A percentile compares a stretch with the other conserved stretches of the same genome.
These are phyloP conservation scores for Brachypteracias leptosomus DNA, from an alignment of 2,113 vertebrate genomes.

Conservation along the genomic window DNA sequence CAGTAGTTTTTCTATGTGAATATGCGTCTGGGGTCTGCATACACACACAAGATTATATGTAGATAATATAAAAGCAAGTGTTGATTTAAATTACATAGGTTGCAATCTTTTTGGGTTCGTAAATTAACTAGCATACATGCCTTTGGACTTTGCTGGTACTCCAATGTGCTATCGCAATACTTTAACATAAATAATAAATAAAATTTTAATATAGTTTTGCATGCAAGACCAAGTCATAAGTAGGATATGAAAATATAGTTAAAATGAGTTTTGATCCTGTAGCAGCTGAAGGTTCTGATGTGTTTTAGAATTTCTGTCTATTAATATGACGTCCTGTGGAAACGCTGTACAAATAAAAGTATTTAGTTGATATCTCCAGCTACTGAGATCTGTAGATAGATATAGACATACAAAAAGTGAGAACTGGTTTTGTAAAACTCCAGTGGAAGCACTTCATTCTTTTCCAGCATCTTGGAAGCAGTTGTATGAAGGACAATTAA, in stretches of 20 bases:
- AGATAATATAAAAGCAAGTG: neutral
- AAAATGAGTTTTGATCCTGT: neutral
- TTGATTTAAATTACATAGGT: neutral
- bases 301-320: neutral
- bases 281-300: neutral
- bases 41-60: neutral
- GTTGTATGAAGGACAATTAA: neutral
- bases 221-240: neutral
- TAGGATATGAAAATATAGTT: neutral
- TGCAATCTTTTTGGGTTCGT: neutral
- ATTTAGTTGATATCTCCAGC: neutral
- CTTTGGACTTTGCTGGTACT: neutral
- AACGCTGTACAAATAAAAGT: neutral
- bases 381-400: neutral
- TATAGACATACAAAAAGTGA: neutral
- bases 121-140: neutral
- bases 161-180: neutral
- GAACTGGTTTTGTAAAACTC: neutral
- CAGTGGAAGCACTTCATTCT: neutral
- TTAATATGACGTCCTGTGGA: neutral
- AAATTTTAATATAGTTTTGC: neutral
- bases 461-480: neutral
- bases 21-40: neutral
- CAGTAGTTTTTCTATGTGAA: neutral
- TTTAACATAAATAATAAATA: neutral